Evolutionary conservation across 1,140 invertebrate genomes (phyloP), one percentile per base, ranked within the genome.

Genomic region (Bombyx mandarina): DNA sequence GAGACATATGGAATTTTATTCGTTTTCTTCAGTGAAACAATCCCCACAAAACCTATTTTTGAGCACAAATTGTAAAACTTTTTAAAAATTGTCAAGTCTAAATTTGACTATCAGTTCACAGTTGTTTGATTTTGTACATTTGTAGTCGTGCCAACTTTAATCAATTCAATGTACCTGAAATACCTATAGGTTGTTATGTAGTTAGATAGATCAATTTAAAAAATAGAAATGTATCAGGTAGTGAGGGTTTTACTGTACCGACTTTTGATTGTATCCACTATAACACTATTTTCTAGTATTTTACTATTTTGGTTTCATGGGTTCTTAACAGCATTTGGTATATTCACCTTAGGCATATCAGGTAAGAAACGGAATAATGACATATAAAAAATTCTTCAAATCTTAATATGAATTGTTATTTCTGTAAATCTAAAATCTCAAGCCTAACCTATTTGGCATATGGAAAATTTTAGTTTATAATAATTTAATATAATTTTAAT

Each of bases 301-400:
- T 73, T 96, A 63, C 84, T 96, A 18, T 96, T 95, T 83, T 97
- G 94, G 91, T 90, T 93, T 56, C 95, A 94, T 81, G 95, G 95
- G 50, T 92, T 93, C 69, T 71, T 94, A 49, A 77, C 93, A 61
- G 92, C 94, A 10, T 90, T 95, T 61, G 75, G 90, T 18, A 89
- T 96, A 35, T 89, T 96, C 51, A 88, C 90, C 53, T 89, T 92
- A 60, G 92, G 93, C 58, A 79, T 91, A 35, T 89, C 92, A 84
- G 90, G 93, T 94, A 58, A 53, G 56, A 44, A 35, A n/a, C 45
- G 18, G 10, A 2, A 26, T 35, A 8, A 7, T 10, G 6, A 8
- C 26, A n/a, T 6, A 12, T 50, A 18, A 8, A 3, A 18, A 18
- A 18, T 18, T 18, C 12, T 18, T 18, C 49, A 10, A 50, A n/a